Evolutionary conservation across 2,113 vertebrate species (phyloP).

Genomic region (Talpa occidentalis): DNA sequence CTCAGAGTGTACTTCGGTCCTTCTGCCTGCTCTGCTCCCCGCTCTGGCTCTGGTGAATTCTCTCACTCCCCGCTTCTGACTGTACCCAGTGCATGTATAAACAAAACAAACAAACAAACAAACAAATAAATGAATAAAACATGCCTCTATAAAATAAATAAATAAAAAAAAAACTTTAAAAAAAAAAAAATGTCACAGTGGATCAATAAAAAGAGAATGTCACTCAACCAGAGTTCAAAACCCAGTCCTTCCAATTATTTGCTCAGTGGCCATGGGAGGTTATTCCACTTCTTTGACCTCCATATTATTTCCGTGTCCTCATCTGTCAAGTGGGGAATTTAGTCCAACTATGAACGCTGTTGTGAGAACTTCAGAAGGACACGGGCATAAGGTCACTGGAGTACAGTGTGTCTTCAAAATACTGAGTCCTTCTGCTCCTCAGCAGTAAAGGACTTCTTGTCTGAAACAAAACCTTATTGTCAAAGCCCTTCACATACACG

Average conservation of each 20-base stretch:
- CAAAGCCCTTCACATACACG: neutral
- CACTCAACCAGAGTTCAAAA: neutral
- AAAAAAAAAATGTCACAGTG: neutral
- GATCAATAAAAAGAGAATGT: neutral
- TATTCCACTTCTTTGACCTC: neutral
- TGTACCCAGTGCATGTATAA: too few species aligned
- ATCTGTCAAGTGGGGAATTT: neutral
- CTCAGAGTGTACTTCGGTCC: neutral
- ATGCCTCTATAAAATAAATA: too few species aligned
- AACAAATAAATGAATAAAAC: too few species aligned
- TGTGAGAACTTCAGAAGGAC: neutral
- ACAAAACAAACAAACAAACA: too few species aligned
- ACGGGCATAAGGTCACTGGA: neutral
- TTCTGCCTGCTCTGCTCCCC: too few species aligned
- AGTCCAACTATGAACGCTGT: neutral
- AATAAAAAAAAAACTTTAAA: too few species aligned
- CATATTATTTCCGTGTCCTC: neutral
- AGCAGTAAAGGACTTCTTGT: neutral
- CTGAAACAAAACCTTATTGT: neutral
- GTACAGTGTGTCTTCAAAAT: neutral
- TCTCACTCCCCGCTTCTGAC: too few species aligned
- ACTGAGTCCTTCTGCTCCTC: too few species aligned
- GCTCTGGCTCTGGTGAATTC: too few species aligned
- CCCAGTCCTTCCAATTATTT: neutral
- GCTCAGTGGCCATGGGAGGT: neutral